These are phyloP conservation scores for Drosophila persimilis DNA, from an alignment of 1,140 invertebrate genomes.

Conservation along the genomic window DNA sequence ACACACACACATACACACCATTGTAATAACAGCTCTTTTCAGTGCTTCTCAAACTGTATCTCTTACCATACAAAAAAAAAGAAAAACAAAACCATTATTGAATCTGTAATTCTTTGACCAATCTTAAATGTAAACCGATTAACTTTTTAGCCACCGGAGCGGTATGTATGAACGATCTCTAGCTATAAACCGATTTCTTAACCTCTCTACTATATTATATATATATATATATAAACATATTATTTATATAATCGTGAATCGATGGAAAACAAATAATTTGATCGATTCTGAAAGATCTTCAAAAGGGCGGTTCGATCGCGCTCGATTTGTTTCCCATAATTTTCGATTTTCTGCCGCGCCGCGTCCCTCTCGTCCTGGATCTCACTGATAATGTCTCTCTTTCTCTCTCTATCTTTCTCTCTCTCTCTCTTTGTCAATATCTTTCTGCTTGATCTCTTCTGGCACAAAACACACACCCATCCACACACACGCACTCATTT, in stretches of 20 bases:
- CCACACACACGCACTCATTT: constrained; percentile 3
- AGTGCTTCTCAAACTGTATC: constrained; percentile 74
- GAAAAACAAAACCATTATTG: constrained; percentile 30
- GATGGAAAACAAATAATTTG: too few relatives aligned
- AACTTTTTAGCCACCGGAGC: constrained; percentile 79
- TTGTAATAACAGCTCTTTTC: constrained; percentile 81
- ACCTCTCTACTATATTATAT: constrained; percentile 36
- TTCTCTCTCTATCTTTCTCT: constrained; percentile 45
- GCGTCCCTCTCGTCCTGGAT: constrained; percentile 4
- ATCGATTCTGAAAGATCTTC: too few relatives aligned
- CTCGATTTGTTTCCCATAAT: too few relatives aligned
- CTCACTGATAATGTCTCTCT: constrained; percentile 56
- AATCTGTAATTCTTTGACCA: constrained; percentile 60
- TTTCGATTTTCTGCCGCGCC: not conserved
- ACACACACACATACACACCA: constrained; percentile 30
- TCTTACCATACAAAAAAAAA: constrained; percentile 44
- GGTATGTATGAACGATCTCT: constrained; percentile 76
- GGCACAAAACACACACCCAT: constrained; percentile 27
- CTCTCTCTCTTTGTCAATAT: constrained; percentile 58
- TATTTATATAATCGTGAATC: constrained; percentile 4
- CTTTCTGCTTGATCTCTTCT: constrained; percentile 72
- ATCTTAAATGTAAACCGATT: constrained; percentile 66
- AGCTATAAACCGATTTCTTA: constrained; percentile 55
- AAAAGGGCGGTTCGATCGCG: too few relatives aligned
- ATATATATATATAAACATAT: constrained; percentile 36